These are phyloP conservation scores for Drosophila miranda DNA, from an alignment of 1,140 invertebrate species.

Conservation along the genomic window DNA sequence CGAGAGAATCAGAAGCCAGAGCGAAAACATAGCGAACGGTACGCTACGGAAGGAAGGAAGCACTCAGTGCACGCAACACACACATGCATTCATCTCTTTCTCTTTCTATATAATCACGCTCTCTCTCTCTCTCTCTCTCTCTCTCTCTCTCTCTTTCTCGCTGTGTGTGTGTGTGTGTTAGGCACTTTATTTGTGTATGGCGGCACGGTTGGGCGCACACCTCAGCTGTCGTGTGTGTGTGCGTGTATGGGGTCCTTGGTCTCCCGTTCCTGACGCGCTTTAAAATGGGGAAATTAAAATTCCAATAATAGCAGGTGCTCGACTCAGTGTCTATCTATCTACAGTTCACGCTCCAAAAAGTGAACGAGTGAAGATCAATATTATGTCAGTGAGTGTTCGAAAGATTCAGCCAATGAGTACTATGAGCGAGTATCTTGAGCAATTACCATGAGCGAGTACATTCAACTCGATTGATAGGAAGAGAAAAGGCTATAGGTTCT, in stretches of 20 bases:
- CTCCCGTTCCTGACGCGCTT: conserved; percentile 51
- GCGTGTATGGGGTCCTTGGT: conserved; percentile 8
- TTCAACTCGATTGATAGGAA: too few relatives aligned
- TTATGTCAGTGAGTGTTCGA: too few relatives aligned
- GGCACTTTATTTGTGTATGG: conserved; percentile 51
- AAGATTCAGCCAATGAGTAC: too few relatives aligned
- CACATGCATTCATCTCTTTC: conserved; percentile 10
- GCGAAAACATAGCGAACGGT: background rate
- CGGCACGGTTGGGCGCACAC: conserved; percentile 34
- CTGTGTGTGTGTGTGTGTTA: background rate
- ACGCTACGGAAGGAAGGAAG: conserved; percentile 46
- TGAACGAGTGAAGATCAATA: too few relatives aligned
- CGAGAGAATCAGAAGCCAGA: conserved; percentile 39
- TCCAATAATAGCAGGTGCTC: conserved; percentile 73
- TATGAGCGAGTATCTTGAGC: too few relatives aligned
- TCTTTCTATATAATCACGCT: background rate
- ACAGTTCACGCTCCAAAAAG: too few relatives aligned
- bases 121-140: background rate
- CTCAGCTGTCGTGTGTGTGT: conserved; percentile 5
- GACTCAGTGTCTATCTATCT: conserved; percentile 22
- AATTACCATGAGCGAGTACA: too few relatives aligned
- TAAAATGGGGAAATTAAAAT: conserved; percentile 79
- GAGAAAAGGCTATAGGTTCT: too few relatives aligned
- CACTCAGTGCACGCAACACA: conserved; percentile 52
- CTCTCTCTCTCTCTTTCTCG: background rate